These are phyloP conservation scores for Otis tarda DNA, from an alignment of 2,113 vertebrate species.

Conservation along the genomic window DNA sequence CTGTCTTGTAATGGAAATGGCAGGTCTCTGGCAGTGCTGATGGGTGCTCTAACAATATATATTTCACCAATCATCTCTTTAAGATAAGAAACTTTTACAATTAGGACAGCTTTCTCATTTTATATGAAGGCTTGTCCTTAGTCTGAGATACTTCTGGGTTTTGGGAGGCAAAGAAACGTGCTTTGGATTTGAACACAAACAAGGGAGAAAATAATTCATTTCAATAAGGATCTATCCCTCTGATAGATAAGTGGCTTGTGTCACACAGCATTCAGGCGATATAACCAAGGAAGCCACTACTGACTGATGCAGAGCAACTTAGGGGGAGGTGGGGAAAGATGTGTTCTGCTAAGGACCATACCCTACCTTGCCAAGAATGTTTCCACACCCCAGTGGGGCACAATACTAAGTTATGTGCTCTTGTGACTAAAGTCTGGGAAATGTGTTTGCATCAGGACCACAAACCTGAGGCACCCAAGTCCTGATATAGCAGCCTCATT, in stretches of 20 bases:
- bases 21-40: neutral
- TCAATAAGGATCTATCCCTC: neutral
- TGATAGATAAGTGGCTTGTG: neutral
- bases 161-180: neutral
- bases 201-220: neutral
- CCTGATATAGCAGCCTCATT: neutral
- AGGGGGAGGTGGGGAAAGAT: neutral
- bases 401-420: neutral
- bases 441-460: neutral
- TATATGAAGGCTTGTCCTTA: neutral
- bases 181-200: neutral
- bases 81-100: neutral
- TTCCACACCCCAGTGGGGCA: neutral
- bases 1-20: neutral
- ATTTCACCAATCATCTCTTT: neutral
- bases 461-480: neutral
- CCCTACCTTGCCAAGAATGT: neutral
- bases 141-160: neutral
- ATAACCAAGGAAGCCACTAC: neutral
- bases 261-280: neutral
- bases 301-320: fast-evolving
- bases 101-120: neutral
- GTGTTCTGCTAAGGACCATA: neutral
- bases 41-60: neutral
- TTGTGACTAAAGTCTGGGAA: neutral